Evolutionary conservation across 1,140 invertebrate species (phyloP).

Genomic region (Cydia strobilella): DNA sequence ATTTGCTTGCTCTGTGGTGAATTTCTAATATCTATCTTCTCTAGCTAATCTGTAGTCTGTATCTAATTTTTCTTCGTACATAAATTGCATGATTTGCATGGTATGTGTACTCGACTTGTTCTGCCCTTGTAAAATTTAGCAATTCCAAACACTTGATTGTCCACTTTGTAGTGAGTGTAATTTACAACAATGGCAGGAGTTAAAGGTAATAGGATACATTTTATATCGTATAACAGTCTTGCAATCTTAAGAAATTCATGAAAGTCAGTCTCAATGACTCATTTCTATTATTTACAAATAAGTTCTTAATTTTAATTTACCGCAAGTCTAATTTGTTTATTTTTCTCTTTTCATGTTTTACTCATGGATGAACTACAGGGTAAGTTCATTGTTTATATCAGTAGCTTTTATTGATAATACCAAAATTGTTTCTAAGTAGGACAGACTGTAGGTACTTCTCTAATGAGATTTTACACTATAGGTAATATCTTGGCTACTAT

Average conservation of each 20-base stretch:
- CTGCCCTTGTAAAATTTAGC: background rate
- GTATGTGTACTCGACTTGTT: background rate
- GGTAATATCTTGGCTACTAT: background rate
- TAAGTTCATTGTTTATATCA: slow-evolving; percentile 36
- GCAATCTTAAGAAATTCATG: slow-evolving; percentile 10
- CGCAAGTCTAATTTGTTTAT: slow-evolving; percentile 35
- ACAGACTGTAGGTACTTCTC: slow-evolving; percentile 12
- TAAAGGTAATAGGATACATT: slow-evolving; percentile 18
- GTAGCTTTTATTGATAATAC: background rate
- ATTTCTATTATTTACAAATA: slow-evolving; percentile 62
- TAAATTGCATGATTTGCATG: too few species aligned
- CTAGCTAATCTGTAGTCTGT: background rate
- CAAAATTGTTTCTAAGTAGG: background rate
- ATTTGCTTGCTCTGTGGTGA: background rate
- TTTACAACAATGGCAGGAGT: slow-evolving; percentile 21
- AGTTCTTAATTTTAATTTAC: slow-evolving; percentile 37
- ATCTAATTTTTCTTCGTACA: background rate
- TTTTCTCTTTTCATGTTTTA: slow-evolving; percentile 57
- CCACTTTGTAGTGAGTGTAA: background rate
- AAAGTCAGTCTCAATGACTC: slow-evolving; percentile 49
- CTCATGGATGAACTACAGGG: slow-evolving; percentile 40
- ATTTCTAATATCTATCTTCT: background rate
- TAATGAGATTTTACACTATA: slow-evolving; percentile 20
- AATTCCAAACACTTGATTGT: background rate
- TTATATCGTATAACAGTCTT: background rate